Conservation (phyloP, 2,888 invertebrate genomes). For the Meteorus cinctellus region DNA sequence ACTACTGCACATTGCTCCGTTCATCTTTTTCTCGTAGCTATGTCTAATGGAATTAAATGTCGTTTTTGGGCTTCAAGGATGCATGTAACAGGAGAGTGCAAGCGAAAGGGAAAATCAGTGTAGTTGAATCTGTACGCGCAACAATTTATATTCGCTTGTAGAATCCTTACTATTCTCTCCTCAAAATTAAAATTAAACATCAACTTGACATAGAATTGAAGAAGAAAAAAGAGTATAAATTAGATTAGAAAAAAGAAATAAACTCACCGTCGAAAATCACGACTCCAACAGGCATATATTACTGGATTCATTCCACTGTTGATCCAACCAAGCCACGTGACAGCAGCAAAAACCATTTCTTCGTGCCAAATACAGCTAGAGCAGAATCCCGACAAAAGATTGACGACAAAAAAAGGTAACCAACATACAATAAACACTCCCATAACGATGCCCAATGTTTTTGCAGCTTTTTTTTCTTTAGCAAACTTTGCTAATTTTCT, state of each 20-base stretch:
- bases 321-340: conserved; percentile 96
- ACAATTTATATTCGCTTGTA: background rate
- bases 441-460: conserved; percentile 97
- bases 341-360: conserved; percentile 89
- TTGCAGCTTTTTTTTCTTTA: conserved; percentile 98
- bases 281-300: conserved; percentile 98
- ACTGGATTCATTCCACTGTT: conserved; percentile 98
- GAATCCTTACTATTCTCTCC: background rate
- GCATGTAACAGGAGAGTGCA: background rate
- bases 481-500: conserved; percentile 96
- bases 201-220: background rate
- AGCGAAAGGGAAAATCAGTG: background rate
- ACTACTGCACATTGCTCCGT: background rate
- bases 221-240: background rate
- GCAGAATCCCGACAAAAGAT: conserved; percentile 92
- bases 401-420: conserved; percentile 97
- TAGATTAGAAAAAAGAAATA: background rate
- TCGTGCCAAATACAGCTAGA: conserved; percentile 90
- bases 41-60: conserved; percentile 21
- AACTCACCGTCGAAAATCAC: conserved; percentile 92
- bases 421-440: conserved; percentile 97
- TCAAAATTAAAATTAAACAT: background rate
- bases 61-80: conserved; percentile 12
- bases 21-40: background rate
- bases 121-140: background rate